Evolutionary conservation across 2,113 vertebrate species (phyloP).

Genomic region (Pygoscelis adeliae): DNA sequence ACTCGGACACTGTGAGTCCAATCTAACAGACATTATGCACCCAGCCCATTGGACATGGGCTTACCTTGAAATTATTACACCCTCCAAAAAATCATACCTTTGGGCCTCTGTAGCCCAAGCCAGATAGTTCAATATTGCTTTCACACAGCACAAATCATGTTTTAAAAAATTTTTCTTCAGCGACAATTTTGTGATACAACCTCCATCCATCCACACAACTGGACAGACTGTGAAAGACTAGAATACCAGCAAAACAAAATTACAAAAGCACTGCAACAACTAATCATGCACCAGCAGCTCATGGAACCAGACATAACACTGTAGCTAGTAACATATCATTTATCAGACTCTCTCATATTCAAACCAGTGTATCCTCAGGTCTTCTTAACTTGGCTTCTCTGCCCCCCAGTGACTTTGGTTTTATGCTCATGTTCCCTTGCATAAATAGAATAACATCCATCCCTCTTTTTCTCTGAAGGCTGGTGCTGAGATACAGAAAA

Average conservation of each 20-base stretch:
- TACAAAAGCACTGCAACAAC: constrained; percentile 43
- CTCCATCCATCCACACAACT: constrained; percentile 45
- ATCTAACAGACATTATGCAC: not conserved
- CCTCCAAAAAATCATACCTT: not conserved
- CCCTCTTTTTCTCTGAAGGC: not conserved
- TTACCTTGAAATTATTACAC: not conserved
- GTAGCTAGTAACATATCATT: not conserved
- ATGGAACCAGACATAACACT: constrained; percentile 34
- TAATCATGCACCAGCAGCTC: constrained; percentile 20
- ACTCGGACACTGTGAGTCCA: not conserved
- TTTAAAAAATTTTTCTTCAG: constrained; percentile 34
- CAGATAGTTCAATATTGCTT: not conserved
- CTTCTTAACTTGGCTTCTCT: constrained; percentile 19
- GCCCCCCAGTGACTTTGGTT: not conserved
- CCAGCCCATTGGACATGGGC: not conserved
- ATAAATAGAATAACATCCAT: not conserved
- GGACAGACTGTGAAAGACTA: constrained; percentile 58
- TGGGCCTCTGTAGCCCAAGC: not conserved
- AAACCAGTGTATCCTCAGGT: not conserved
- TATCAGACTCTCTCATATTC: not conserved
- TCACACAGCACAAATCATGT: constrained; percentile 31
- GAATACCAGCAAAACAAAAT: constrained; percentile 64
- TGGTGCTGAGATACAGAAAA: not conserved
- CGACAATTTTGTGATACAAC: constrained; percentile 42
- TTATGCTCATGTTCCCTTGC: not conserved